Conservation (phyloP, 2,113 vertebrate genomes). For the Tylochromis polylepis region DNA sequence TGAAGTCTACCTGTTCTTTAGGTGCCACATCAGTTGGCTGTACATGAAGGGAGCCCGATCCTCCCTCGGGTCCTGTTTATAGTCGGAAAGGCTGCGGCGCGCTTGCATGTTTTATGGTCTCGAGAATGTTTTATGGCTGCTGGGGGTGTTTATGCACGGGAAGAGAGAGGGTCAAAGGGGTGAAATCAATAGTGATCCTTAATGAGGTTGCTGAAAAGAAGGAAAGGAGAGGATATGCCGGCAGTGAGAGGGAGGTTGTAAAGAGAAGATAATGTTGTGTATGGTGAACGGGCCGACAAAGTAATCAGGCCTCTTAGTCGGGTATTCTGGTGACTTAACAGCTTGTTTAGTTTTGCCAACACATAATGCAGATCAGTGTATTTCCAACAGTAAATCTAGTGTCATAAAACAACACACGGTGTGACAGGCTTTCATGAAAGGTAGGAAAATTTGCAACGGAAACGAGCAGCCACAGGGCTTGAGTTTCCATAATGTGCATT, state of each 20-base stretch:
- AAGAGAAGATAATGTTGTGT: not conserved
- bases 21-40: not conserved
- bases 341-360: not conserved
- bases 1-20: not conserved
- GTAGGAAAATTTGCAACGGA: slow-evolving; percentile 4
- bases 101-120: slow-evolving; percentile 48
- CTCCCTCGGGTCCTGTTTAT: slow-evolving; percentile 3
- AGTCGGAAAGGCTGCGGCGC: not conserved
- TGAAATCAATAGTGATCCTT: slow-evolving; percentile 66
- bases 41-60: not conserved
- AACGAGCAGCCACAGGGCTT: not conserved
- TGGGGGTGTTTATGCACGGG: slow-evolving; percentile 39
- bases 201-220: slow-evolving; percentile 61
- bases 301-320: not conserved
- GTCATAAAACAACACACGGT: not conserved
- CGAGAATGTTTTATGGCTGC: slow-evolving; percentile 38
- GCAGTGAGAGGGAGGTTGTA: not conserved
- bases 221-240: not conserved
- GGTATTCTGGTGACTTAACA: slow-evolving; percentile 11
- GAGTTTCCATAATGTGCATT: not conserved
- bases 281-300: not conserved
- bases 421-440: not conserved
- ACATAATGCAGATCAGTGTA: not conserved
- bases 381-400: not conserved
- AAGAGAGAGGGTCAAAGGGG: slow-evolving; percentile 46